Base-by-base conservation (phyloP, 35 echinoderm and acorn worm species). In the Holothuria glaberrima region DNA sequence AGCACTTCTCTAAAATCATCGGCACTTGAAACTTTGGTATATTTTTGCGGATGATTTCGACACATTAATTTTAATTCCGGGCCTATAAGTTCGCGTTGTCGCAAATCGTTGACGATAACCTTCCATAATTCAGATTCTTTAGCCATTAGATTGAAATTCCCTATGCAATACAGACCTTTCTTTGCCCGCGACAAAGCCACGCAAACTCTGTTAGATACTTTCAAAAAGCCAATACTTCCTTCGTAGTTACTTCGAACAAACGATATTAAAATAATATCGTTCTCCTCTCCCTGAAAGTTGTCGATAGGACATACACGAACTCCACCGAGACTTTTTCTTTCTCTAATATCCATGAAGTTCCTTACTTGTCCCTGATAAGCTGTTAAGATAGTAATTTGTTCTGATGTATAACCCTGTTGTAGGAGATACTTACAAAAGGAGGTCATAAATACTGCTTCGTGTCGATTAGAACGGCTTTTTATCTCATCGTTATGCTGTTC, bases 221-320 rank as follows among this genome's bases (percentile, higher is more conserved):
- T 89, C n/a, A 95, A 59, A 32, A 86, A 95, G 29, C 91, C 94
- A 45, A 92, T 85, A 17, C 56, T 95, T 18, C 94, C 91, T 36
- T 64, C 94, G 36, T 86, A 58, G n/a, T 92, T 92, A 59, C 90
- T 92, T 80, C 87, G 33, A 27, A 90, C 91, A 24, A 92, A 62
- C 21, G 91, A 89, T 21, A 95, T 62, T 19, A 95, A 50, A 71
- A 95, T 86, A 22, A 95, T 92, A 31, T 95, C 91, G 82, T 90
- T 92, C 66, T 92, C 92, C 63, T 93, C 94, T 17, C 91, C 94
- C 41, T 92, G 91, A 31, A 86, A 95, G 46, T 92, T 92, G 88
- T 92, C 94, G 38, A 95, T 68, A 0, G 79, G 64, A 14, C 54
- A 82, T 16, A 90, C 38, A 46, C 87, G 68, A 62, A 91, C 80